Percentiles rank a stretch among this genome's conserved stretches.
These are phyloP conservation scores for Synchiropus splendidus DNA, from an alignment of 2,113 vertebrate species.

Conservation along the genomic window DNA sequence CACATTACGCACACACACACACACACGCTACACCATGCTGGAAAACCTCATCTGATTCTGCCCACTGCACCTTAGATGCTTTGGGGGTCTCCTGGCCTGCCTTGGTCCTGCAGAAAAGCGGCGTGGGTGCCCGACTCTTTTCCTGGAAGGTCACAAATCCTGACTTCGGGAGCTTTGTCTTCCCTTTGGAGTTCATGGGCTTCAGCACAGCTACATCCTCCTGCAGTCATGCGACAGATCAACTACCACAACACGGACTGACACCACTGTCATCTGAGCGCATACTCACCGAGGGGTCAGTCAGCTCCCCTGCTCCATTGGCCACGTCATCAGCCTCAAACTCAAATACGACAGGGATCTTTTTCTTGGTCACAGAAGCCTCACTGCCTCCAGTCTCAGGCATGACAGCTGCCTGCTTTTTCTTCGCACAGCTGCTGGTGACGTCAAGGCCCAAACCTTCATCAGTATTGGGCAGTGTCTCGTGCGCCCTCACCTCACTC, in stretches of 20 bases:
- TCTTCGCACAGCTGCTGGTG: constrained; percentile 5
- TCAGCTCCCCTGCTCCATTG: constrained; percentile 3
- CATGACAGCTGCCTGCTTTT: background rate
- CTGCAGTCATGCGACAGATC: no score
- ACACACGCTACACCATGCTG: no score
- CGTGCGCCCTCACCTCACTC: background rate
- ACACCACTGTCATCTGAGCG: no score
- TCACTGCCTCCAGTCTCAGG: background rate
- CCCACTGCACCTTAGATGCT: no score
- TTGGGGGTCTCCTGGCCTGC: constrained; percentile 13
- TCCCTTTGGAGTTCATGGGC: constrained; percentile 19
- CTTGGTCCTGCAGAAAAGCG: constrained; percentile 73
- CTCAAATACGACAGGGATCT: constrained; percentile 46
- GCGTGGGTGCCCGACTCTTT: constrained; percentile 48
- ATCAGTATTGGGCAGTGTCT: background rate
- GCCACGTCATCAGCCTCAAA: constrained; percentile 39
- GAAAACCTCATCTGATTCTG: no score
- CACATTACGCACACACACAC: no score
- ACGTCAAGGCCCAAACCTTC: no score
- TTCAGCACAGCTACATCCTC: constrained; percentile 4
- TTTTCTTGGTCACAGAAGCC: constrained; percentile 18
- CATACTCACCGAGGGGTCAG: constrained; percentile 30
- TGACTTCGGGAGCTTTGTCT: background rate
- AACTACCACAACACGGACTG: no score
- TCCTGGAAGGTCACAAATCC: constrained; percentile 73